Evolutionary conservation across 2,888 invertebrate genomes (phyloP), one percentile per base, ranked within the genome.

Genomic region (Philhelius pedissequus): DNA sequence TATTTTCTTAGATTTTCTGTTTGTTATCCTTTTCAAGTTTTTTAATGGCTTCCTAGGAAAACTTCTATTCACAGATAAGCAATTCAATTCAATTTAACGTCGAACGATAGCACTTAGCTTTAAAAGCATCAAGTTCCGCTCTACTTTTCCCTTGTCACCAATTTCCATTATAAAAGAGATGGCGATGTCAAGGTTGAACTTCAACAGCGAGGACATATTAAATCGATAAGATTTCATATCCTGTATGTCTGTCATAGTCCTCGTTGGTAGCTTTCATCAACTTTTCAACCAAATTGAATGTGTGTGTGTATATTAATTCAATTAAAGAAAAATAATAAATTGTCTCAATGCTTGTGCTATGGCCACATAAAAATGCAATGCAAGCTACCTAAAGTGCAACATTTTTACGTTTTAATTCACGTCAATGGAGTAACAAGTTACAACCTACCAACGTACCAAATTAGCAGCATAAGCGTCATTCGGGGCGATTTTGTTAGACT

Each of bases 161-260:
- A 43, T 27, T n/a, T 25, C 74, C 64, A 64, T 64, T 52, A 8
- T 20, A 25, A 18, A 74, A 22, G 2, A 62, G 18, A 62, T 27
- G 38, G 27, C 2, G 27, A 48, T 66, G 48, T 45, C 64, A 78
- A 71, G 64, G 77, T 48, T 27, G 48, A 13, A 64, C 54, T 30
- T 38, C 20, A 71, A 78, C 66, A 18, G 27, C 58, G 64, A 56
- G 20, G 64, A 58, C 48, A 38, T 56, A 64, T 54, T 62, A 62
- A 62, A 52, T 60, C 77, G 77, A 54, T 52, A 52, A 70, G 73
- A 58, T 52, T 58, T 30, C 58, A 73, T 40, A 62, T 62, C 43
- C 62, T 38, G 18, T 32, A 15, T 64, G 48, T 43, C 64, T 30
- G 32, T 48, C 32, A 22, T 64, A n/a, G 22, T 32, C 27, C 27